These are phyloP conservation scores for Hirtodrosophila trivittata DNA, from an alignment of 2,888 invertebrate genomes.

Conservation along the genomic window DNA sequence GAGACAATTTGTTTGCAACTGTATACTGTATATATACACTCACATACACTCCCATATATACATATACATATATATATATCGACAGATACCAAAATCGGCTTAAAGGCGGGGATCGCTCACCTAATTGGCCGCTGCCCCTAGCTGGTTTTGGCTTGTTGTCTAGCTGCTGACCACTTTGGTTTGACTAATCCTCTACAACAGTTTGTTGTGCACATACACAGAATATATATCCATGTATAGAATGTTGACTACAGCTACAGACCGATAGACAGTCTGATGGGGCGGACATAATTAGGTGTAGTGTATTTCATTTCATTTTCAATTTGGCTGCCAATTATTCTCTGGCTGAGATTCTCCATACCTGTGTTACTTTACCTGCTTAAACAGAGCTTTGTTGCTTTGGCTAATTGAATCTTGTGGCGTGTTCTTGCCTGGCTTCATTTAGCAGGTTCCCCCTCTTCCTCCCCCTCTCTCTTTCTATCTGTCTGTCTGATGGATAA, in stretches of 20 bases:
- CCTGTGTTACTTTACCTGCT: slow-evolving; percentile 30
- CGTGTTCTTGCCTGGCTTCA: slow-evolving; percentile 6
- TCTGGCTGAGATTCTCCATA: not conserved
- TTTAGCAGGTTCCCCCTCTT: not conserved
- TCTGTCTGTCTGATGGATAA: slow-evolving; percentile 2
- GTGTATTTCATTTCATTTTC: slow-evolving; percentile 50
- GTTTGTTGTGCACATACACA: slow-evolving; percentile 24
- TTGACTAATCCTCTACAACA: slow-evolving; percentile 41
- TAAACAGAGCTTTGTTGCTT: slow-evolving; percentile 9
- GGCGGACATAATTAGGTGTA: slow-evolving; percentile 46
- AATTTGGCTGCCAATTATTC: slow-evolving; percentile 55
- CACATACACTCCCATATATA: not conserved
- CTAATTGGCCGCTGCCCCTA: slow-evolving; percentile 41
- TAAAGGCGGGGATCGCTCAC: slow-evolving; percentile 10
- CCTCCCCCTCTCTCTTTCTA: no score
- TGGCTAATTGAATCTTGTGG: slow-evolving; percentile 48
- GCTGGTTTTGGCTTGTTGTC: slow-evolving; percentile 13
- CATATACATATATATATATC: not conserved
- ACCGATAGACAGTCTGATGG: no score
- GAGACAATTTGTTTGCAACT: not conserved
- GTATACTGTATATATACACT: no score
- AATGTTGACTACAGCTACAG: not conserved
- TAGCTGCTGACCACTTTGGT: slow-evolving; percentile 29
- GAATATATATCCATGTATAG: not conserved
- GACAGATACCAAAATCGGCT: not conserved